These are phyloP conservation scores for Mesembrinibis cayennensis DNA, from an alignment of 2,113 vertebrate species.

Conservation along the genomic window DNA sequence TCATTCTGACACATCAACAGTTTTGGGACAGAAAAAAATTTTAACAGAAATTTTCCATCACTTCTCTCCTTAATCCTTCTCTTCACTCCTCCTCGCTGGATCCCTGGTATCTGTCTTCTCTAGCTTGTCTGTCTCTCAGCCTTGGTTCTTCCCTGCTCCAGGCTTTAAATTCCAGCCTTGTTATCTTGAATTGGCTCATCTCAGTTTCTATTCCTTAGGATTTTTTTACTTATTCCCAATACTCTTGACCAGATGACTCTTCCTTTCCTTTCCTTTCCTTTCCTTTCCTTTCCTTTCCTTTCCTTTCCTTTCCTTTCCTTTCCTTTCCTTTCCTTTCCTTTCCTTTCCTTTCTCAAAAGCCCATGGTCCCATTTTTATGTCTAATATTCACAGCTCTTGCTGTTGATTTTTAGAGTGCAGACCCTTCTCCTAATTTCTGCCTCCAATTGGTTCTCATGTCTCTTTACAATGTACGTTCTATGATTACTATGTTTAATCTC, in stretches of 20 bases:
- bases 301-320: too few species aligned
- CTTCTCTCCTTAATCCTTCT: neutral
- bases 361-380: neutral
- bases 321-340: too few species aligned
- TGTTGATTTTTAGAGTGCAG: neutral
- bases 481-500: neutral
- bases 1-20: neutral
- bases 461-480: neutral
- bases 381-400: neutral
- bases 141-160: neutral
- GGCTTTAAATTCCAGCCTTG: neutral
- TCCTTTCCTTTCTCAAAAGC: neutral
- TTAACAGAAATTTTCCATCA: neutral
- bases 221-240: neutral
- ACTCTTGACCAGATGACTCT: neutral
- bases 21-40: neutral
- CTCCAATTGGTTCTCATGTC: neutral
- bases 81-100: neutral
- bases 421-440: neutral
- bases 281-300: too few species aligned
- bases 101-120: neutral
- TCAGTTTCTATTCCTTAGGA: neutral
- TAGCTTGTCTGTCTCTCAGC: neutral
- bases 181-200: neutral
- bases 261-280: too few species aligned